These are phyloP conservation scores for Fregetta grallaria DNA, from an alignment of 2,113 vertebrate genomes.

Conservation along the genomic window DNA sequence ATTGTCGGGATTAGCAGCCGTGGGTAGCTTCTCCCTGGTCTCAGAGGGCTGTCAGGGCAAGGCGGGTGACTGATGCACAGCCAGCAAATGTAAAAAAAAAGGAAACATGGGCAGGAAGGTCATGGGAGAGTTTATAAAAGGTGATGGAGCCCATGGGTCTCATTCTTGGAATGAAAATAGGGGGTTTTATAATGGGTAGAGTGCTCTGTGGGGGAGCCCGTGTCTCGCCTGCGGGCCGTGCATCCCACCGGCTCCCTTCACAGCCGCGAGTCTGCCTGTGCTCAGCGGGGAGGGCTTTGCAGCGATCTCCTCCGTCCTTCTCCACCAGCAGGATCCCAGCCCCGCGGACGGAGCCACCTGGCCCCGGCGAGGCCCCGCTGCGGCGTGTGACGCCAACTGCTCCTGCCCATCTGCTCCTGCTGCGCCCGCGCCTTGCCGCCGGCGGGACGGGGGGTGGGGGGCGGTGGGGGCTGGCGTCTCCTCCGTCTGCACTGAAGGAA, in stretches of 20 bases:
- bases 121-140: background rate
- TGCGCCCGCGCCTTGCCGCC: rapidly evolving
- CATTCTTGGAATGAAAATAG: background rate
- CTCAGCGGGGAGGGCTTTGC: background rate
- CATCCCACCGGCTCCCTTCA: background rate
- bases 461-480: rapidly evolving
- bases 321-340: background rate
- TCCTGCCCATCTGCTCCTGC: background rate
- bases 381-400: rapidly evolving
- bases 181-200: background rate
- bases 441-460: rapidly evolving
- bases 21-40: background rate
- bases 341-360: background rate
- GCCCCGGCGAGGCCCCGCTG: background rate
- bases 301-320: rapidly evolving
- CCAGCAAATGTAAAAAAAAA: background rate
- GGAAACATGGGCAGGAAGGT: background rate
- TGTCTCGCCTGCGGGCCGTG: rapidly evolving
- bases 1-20: background rate
- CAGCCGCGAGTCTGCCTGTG: rapidly evolving
- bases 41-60: background rate
- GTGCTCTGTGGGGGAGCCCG: rapidly evolving
- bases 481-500: rapidly evolving
- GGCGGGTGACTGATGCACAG: background rate
- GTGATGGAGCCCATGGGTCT: background rate